Base-by-base conservation (phyloP, 2,113 vertebrate species). In the Leucopsar rothschildi region DNA sequence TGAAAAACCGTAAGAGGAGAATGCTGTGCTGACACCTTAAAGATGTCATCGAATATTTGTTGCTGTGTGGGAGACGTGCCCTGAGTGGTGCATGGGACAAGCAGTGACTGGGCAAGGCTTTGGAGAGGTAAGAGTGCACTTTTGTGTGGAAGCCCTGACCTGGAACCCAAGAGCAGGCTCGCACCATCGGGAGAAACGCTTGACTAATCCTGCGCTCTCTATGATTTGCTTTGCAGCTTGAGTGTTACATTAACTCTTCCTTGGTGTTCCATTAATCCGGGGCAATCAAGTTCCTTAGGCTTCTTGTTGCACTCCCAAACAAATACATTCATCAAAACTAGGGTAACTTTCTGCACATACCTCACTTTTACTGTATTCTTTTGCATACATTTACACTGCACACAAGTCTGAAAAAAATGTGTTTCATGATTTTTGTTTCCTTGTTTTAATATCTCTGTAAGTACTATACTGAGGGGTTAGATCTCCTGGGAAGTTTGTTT, bases 71-170 rank as follows among this genome's bases (percentile, higher is more conserved):
- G 57, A 85, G 65, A 42, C 13, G 0, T 39, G 70, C 45, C 50
- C 49, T 7, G 35, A 22, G 61, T 35, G 37, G 47, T 47, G 78
- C 20, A 4, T 4, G 9, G 70, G 66, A 61, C 44, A n/a, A 22
- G 71, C 61, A 31, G 66, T 5, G 87, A 13, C 55, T 37, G 59
- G 57, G 73, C 83, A 90, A 65, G 86, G 65, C 89, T 68, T 7
- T 15, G 69, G 56, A 82, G 69, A 93, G 69, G 83, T 82, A 91
- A 73, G 88, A 84, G 86, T 40, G 76, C 75, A 64, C 81, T 91
- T 96, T 96, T 96, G 94, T 97, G 89, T 83, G 70, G 72, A 60
- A 91, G 90, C 95, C 0, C 3, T 96, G 95, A 96, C 88, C 94
- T 95, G 95, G 94, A 97, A 96, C 93, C 35, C 82, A 31, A 37